Percentiles rank a stretch among this genome's conserved stretches.
These are phyloP conservation scores for Eumaeus atala DNA, from an alignment of 1,140 invertebrate genomes.

Conservation along the genomic window DNA sequence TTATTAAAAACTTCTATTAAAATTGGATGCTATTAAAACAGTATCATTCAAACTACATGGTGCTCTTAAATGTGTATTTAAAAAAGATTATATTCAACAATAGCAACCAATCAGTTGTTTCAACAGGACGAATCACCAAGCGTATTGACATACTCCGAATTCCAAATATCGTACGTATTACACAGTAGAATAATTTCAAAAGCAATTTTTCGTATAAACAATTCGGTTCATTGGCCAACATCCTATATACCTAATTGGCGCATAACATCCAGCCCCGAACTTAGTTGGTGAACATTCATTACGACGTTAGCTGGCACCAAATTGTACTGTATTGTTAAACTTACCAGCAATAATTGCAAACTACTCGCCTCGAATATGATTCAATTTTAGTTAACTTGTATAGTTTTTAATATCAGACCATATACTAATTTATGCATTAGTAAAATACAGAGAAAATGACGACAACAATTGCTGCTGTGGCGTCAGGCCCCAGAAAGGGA, in stretches of 20 bases:
- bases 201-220: conserved; percentile 19
- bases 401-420: too few species aligned
- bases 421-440: too few species aligned
- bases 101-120: conserved; percentile 9
- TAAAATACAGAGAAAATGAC: too few species aligned
- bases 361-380: conserved; percentile 4
- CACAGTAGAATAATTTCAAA: conserved; percentile 9
- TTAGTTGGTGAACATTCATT: conserved; percentile 29
- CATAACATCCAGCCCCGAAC: conserved; percentile 26
- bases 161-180: conserved; percentile 9
- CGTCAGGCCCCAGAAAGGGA: too few species aligned
- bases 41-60: too few species aligned
- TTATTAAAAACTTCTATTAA: too few species aligned
- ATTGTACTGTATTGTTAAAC: conserved; percentile 32
- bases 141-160: conserved; percentile 14
- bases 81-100: neutral
- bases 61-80: too few species aligned
- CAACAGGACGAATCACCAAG: conserved; percentile 10
- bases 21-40: too few species aligned
- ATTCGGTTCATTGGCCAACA: conserved; percentile 16
- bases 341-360: conserved; percentile 17
- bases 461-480: too few species aligned
- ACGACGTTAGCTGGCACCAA: conserved; percentile 30
- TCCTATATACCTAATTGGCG: conserved; percentile 24
- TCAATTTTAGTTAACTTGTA: neutral